A percentile compares a stretch with the other conserved stretches of the same genome.
Evolutionary conservation across 2,888 invertebrate species (phyloP).

Genomic region (Apotomis turbidana): DNA sequence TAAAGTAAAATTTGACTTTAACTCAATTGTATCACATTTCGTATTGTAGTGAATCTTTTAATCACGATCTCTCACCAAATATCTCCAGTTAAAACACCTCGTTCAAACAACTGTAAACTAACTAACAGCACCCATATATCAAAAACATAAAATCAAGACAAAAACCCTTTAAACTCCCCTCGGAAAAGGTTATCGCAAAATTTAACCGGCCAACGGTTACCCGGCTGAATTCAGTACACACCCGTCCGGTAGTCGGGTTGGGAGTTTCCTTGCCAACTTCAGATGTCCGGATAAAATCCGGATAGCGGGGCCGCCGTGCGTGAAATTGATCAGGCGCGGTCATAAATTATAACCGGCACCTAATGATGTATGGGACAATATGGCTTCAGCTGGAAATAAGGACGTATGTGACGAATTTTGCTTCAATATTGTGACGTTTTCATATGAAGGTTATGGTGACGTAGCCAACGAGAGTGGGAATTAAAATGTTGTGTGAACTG

Average conservation of each 20-base stretch:
- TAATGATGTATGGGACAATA: constrained; percentile 52
- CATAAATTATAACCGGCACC: constrained; percentile 54
- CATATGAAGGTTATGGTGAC: background rate
- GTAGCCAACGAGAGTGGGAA: background rate
- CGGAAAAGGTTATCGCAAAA: constrained; percentile 18
- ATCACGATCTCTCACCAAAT: background rate
- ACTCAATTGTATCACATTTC: too few species aligned
- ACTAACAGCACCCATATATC: constrained; percentile 20
- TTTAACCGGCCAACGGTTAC: constrained; percentile 27
- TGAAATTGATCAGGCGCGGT: constrained; percentile 51
- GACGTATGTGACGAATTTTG: constrained; percentile 2
- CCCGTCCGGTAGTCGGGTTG: background rate
- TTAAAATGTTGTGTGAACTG: background rate
- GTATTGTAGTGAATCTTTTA: too few species aligned
- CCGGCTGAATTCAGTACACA: constrained; percentile 12
- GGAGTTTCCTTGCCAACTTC: constrained; percentile 8
- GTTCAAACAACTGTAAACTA: constrained; percentile 43
- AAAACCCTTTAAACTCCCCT: constrained; percentile 20
- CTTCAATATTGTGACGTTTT: background rate
- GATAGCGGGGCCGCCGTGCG: constrained; percentile 43
- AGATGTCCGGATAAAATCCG: constrained; percentile 42
- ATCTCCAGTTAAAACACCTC: background rate
- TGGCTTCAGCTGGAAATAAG: constrained; percentile 7
- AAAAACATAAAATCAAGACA: constrained; percentile 11
- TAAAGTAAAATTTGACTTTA: too few species aligned